Evolutionary conservation across 2,113 vertebrate species (phyloP), one percentile per base, ranked within the genome.

Genomic region (Gobius niger): DNA sequence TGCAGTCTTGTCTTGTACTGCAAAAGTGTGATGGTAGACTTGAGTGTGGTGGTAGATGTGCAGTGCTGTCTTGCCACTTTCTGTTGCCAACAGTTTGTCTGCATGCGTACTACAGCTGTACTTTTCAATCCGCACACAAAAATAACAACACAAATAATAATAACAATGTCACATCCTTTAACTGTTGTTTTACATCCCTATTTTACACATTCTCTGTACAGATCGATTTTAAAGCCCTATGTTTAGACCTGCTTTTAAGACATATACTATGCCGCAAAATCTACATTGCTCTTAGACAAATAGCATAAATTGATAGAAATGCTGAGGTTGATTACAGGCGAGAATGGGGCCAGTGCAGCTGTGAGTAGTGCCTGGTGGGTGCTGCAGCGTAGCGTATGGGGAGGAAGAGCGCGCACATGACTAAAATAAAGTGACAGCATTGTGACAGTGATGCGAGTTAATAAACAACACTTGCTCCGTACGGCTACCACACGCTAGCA

Each of bases 401-500:
- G 53, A 1, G 42, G 51, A 6, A 59, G 61, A 59, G 44, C 46
- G 74, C 76, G 73, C 82, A 84, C 86, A 84, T 87, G 84, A 84
- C 84, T 44, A 68, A 67, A 46, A 52, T 40, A 61, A 40, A 15
- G 67, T 59, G 78, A 44, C 71, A 65, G 61, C 49, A n/a, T 34
- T 34, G 19, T 18, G 67, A 50, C 63, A 49, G 44, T 44, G 67
- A 56, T 60, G 64, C 41, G 52, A 24, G 16, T 65, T 18, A 42
- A 18, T 64, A 63, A 74, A 67, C 11, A 53, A 11, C 9, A 54
- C 18, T 54, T 12, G 7, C 24, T 34, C 51, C 9, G 9, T 44
- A 40, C 0, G 9, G 14, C 44, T 24, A 4, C n/a, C 41, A 7
- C 0, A 19, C 63, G 44, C 51, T 18, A 49, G 1, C 16, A 1